Base-by-base conservation (phyloP, 2,113 vertebrate genomes). In the Rhinoderma darwinii region DNA sequence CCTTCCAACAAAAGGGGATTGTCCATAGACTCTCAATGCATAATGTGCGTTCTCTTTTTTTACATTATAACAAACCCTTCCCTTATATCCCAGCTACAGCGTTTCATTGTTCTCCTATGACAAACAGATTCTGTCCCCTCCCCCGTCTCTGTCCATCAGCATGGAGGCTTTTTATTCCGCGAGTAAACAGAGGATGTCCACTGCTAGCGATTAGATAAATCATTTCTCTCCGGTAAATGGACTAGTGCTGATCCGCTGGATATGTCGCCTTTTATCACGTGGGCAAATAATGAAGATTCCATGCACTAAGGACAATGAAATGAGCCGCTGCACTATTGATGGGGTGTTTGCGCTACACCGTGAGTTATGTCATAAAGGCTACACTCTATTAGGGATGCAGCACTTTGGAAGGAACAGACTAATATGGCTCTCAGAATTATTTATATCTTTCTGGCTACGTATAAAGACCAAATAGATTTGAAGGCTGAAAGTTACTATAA, bases 281-380 rank as follows among this genome's bases (percentile, higher is more conserved):
- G 93, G 89, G 93, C 95, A 93, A 91, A 92, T 94, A 94, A 95
- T 91, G 93, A 92, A 90, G 93, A 93, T 91, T 90, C 93, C 92
- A 93, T 59, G 93, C 89, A 5, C 93, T 1, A 85, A 91, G 92
- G 91, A 91, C 92, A 91, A 90, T 89, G 94, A 91, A 93, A 94
- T 93, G 95, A 95, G 92, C 90, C 93, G 56, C 90, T 27, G 77
- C 89, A 18, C 92, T 90, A 59, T 37, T 90, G 94, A 93, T 89
- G 91, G 92, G 92, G 90, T 88, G 91, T 92, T 91, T 91, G 94
- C 84, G 88, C 92, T 91, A 88, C 89, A 88, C 90, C 54, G 9
- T 89, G 92, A 93, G 90, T 84, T 90, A 91, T 66, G 91, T 89
- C 89, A 88, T 90, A 91, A 89, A 91, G 89, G 86, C 88, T 79